Base-by-base conservation (phyloP, 2,888 invertebrate species). In the Sinhomidia bicolor region DNA sequence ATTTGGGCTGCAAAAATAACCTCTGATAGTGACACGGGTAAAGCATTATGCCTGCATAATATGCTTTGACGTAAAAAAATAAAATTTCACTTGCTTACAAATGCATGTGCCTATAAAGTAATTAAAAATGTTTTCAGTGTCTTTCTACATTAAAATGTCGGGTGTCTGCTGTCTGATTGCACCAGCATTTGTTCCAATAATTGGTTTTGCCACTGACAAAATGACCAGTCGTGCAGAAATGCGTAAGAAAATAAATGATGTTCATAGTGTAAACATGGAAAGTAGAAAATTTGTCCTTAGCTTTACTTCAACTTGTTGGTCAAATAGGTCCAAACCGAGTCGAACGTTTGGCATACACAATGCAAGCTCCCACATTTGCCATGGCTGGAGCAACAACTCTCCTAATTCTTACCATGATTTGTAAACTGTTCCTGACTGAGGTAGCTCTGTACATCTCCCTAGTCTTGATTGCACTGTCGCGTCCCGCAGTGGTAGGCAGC, bases 401-500 rank as follows among this genome's bases (percentile, higher is more conserved):
- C 14, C 20, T 91, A 4, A 32, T 80, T 10, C 54, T 57, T 29
- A 79, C 89, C 10, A 88, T 91, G 87, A 85, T 90, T 10, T 92
- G 91, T 47, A 91, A 91, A 87, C 76, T 92, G 71, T 91, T 91
- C 86, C 65, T 91, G 0, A 89, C 85, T 23, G 74, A 87, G 32
- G 44, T 76, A 0, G 92, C 93, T 0, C 90, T 93, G 68, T 93
- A 93, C 88, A 36, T 91, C n/a, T 93, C 93, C 14, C 91, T 93
- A 26, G 89, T 92, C 6, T 89, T 93, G 23, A 92, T 93, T 71
- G 92, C 93, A 0, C 81, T 93, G 5, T 88, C 92, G 14, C 90
- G 93, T n/a, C 93, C 93, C 1, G 92, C 92, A 62, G 89, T 93
- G 26, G 91, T 93, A 7, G 93, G 93, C 32, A 92, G 93, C 29